phyloP scores from a whole-genome alignment of 2,888 invertebrate species.

The Polydrusus pterygomalis region DNA sequence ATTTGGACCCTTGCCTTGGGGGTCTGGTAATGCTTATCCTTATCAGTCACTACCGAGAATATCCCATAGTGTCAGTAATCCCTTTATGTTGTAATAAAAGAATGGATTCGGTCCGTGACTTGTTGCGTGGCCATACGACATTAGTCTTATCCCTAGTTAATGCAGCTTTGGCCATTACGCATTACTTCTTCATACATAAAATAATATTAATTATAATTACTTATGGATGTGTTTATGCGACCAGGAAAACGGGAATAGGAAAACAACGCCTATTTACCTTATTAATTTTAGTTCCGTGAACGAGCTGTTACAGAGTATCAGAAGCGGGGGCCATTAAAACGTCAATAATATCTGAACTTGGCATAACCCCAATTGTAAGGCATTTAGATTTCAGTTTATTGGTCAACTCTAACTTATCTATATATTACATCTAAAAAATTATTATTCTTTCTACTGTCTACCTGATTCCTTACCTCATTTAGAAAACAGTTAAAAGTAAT shows the following conservation, averaged over 20 bases:
- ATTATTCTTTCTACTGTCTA: no score
- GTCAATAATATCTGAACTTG: no score
- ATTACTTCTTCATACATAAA: conserved; percentile 9
- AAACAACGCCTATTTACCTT: not conserved
- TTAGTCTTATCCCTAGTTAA: conserved; percentile 14
- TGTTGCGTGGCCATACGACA: conserved; percentile 29
- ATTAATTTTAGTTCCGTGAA: no score
- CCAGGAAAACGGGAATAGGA: not conserved
- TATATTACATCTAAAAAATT: no score
- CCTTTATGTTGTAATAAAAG: not conserved
- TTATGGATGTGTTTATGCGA: not conserved
- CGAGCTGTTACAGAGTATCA: no score
- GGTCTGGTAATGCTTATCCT: conserved; percentile 14
- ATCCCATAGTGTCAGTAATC: not conserved
- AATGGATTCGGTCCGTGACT: conserved; percentile 26
- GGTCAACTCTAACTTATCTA: no score
- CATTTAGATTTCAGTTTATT: no score
- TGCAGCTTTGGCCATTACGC: conserved; percentile 20
- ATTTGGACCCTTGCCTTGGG: not conserved
- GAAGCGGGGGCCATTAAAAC: no score
- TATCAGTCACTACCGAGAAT: conserved; percentile 1
- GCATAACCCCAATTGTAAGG: no score
- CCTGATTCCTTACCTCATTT: no score
- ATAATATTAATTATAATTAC: not conserved
- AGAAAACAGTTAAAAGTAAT: no score